These are phyloP conservation scores for Uropetala carovei DNA, from an alignment of 2,888 invertebrate species.

Conservation along the genomic window DNA sequence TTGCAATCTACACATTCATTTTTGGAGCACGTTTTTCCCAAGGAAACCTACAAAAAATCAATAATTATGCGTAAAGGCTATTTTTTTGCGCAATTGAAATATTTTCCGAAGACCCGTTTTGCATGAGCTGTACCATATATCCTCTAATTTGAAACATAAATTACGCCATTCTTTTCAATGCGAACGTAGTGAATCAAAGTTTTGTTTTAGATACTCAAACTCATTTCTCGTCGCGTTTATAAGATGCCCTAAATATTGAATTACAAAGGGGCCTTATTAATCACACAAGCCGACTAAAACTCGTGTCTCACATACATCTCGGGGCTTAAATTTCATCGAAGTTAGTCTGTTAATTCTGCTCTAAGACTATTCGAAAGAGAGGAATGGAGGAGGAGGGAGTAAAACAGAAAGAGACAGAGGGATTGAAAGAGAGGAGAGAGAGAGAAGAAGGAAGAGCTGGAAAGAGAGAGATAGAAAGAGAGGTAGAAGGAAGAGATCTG, in stretches of 20 bases:
- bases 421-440: not conserved
- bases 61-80: no score
- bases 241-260: constrained; percentile 9
- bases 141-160: not conserved
- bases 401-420: not conserved
- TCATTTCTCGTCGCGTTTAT: not conserved
- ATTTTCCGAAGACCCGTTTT: no score
- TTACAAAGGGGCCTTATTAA: not conserved
- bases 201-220: not conserved
- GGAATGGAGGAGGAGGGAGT: not conserved
- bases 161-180: not conserved
- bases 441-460: not conserved
- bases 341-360: not conserved
- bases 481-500: not conserved
- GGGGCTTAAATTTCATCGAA: not conserved
- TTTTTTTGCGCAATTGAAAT: no score
- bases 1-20: no score
- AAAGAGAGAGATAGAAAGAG: not conserved
- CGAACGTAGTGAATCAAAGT: not conserved
- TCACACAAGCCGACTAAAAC: not conserved
- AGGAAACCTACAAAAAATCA: no score
- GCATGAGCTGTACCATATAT: not conserved
- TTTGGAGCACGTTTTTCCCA: no score
- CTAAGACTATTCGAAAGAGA: not conserved
- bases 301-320: not conserved